Evolutionary conservation across 92 coral and sea anemone genomes (phyloP), one percentile per base, ranked within the genome.

Genomic region (Phymanthus crucifer): DNA sequence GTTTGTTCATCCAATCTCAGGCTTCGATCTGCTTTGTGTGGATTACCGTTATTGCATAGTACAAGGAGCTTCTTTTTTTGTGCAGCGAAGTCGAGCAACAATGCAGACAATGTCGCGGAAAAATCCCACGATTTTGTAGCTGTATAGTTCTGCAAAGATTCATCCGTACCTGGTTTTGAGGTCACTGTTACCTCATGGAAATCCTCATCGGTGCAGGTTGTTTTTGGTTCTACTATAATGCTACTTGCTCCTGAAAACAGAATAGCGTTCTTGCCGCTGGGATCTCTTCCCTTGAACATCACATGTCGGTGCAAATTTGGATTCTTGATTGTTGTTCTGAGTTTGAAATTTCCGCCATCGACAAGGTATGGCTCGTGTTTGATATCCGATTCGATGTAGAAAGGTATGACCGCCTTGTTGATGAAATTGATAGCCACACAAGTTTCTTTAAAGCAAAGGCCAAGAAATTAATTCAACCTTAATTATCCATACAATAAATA

Each of bases 261-360:
- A 23, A 83, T 56, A 27, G 23, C 33, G 2, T 72, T 19, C 33
- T 73, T 77, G 40, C 79, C 76, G 13, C 33, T 72, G 0, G 81
- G 84, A 71, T 87, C 90, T 27, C 52, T 37, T 12, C 84, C 90
- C 58, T 21, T 5, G 52, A 87, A 83, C 29, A 66, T 73, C 58
- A 87, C 90, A 29, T 69, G 71, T 14, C 80, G 79, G 34, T 87
- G 90, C 34, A 87, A 56, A 32, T 87, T 87, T 32, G 90, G 90
- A 14, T 69, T 75, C 73, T 77, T 73, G 34, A 78, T 72, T 12
- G 83, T 46, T 43, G 78, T 71, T 66, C 74, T 83, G 32, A 87
- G 82, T 33, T 83, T 77, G 31, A 87, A 83, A 35, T 38, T 69
- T 43, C 82, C 46, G 9, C 78, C 79, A 36, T 45, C 72, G 48